These are phyloP conservation scores for Galeruca laticollis DNA, from an alignment of 2,888 invertebrate species.

Conservation along the genomic window DNA sequence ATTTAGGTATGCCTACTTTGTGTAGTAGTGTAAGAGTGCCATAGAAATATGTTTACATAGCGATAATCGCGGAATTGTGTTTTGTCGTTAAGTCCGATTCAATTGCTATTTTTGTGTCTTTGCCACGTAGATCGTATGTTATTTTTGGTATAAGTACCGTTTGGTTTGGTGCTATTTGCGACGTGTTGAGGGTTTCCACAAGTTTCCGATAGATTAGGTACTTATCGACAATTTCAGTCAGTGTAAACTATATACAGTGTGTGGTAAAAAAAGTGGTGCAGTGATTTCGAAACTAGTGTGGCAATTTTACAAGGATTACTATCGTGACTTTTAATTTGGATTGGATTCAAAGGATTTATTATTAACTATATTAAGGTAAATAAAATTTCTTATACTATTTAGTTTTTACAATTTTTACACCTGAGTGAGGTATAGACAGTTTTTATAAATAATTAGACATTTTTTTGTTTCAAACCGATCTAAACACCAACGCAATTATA, in stretches of 20 bases:
- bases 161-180: conserved; percentile 46
- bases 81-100: conserved; percentile 39
- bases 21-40: conserved; percentile 43
- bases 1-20: conserved; percentile 37
- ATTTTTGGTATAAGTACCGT: conserved; percentile 53
- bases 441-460: no score
- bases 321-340: conserved; percentile 22
- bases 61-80: conserved; percentile 57
- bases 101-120: conserved; percentile 56
- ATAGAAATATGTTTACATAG: conserved; percentile 55
- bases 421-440: no score
- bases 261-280: conserved; percentile 23
- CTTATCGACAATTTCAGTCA: conserved; percentile 21
- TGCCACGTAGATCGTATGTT: conserved; percentile 57
- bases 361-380: conserved; percentile 39
- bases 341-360: conserved; percentile 39
- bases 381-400: not conserved
- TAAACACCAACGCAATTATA: no score
- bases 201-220: conserved; percentile 8
- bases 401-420: no score
- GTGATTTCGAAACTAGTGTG: conserved; percentile 30
- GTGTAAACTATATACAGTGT: conserved; percentile 28
- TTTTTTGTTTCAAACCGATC: no score
- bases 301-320: conserved; percentile 33
- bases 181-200: conserved; percentile 40